Base-by-base conservation (phyloP, 2,888 invertebrate species). In the Eupithecia vulgata region DNA sequence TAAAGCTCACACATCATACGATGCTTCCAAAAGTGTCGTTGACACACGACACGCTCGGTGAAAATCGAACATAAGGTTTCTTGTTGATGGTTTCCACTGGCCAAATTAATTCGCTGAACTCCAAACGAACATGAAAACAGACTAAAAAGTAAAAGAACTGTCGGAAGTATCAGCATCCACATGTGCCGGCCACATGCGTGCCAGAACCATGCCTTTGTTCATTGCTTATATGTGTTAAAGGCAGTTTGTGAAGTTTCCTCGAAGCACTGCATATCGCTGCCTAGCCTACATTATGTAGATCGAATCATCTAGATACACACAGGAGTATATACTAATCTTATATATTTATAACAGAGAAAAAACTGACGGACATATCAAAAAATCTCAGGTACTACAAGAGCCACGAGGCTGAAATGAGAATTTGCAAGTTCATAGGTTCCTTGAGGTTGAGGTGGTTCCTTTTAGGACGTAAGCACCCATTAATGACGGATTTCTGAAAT, bases 91-190 rank as follows among this genome's bases (percentile, higher is more conserved):
- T 69, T 70, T 57, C 75, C 74, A 76, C 84, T 85, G 81, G 81
- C 84, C 86, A 88, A 91, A 92, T 88, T 86, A 89, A 90, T 92
- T 93, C 91, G 85, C 82, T 90, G 92, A 92, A 91, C 83, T 87
- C 85, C 76, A 80, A 76, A 79, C 83, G 84, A 80, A 79, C 82
- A 78, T 77, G 79, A 83, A 82, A 80, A 80, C 82, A 73, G 76
- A 79, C 84, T 83, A 86, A 89, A 88, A 88, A 88, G 84, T 85
- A 83, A 80, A 85, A 83, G 83, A 84, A 85, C 82, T 87, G 84
- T 83, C 91, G 91, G 93, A 93, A 91, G 87, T 88, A 91, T 86
- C 90, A 91, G 88, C 88, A 92, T 88, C 88, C 87, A 90, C 91
- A 91, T 92, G 91, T 91, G 89, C 83, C 87, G 81, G 81, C 82